phyloP scores from a whole-genome alignment of 2,888 invertebrate genomes.

The Spialia ferax region DNA sequence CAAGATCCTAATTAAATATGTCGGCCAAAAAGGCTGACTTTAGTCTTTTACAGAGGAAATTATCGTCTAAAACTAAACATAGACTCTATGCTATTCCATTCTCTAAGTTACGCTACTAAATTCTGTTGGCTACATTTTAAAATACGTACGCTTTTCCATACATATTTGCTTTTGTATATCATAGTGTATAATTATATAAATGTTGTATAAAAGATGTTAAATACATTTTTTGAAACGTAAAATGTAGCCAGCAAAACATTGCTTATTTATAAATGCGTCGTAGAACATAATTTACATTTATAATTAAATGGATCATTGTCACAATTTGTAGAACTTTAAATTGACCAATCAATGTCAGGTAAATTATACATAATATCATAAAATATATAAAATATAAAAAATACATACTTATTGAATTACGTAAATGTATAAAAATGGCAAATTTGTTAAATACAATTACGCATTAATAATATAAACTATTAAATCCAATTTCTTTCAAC shows the following conservation, averaged over 20 bases:
- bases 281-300: background rate
- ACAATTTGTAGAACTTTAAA: constrained; percentile 1
- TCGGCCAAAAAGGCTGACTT: constrained; percentile 59
- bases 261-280: constrained; percentile 28
- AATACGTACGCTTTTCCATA: background rate
- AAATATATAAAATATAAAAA: background rate
- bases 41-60: constrained; percentile 44
- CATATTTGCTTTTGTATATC: background rate
- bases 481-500: background rate
- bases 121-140: constrained; percentile 29
- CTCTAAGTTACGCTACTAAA: constrained; percentile 25
- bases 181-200: background rate
- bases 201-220: background rate
- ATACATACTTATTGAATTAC: background rate
- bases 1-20: constrained; percentile 70
- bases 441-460: no score
- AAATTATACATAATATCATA: no score
- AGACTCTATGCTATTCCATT: constrained; percentile 21
- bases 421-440: background rate
- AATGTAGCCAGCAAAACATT: constrained; percentile 16
- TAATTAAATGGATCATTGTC: background rate
- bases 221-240: no score
- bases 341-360: background rate
- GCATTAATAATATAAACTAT: no score
- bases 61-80: constrained; percentile 22